Percentiles rank a stretch among this genome's conserved stretches.
Conservation (phyloP, 2,888 invertebrate species). For the Apamea sordens region DNA sequence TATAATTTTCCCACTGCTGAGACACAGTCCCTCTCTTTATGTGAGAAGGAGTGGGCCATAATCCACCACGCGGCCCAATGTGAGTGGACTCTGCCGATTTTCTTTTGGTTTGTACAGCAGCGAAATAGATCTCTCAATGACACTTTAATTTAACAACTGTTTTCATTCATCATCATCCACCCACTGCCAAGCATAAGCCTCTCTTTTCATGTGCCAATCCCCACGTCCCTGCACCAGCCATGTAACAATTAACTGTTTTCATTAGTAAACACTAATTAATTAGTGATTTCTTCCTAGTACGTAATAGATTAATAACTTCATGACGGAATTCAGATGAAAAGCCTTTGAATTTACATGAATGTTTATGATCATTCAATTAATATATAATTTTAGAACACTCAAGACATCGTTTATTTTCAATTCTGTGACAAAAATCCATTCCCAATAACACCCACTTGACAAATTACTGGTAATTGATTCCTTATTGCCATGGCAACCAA, state of each 20-base stretch:
- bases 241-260: neutral
- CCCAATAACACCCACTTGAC: neutral
- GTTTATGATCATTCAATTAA: neutral
- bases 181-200: too few relatives aligned
- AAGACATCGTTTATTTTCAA: neutral
- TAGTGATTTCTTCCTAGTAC: too few relatives aligned
- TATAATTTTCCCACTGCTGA: too few relatives aligned
- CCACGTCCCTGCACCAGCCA: too few relatives aligned
- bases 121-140: too few relatives aligned
- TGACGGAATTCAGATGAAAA: neutral
- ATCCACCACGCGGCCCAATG: too few relatives aligned
- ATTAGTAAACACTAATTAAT: slow-evolving; percentile 1
- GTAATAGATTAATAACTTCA: neutral
- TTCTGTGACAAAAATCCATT: neutral
- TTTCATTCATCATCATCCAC: neutral
- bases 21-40: too few relatives aligned
- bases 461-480: too few relatives aligned
- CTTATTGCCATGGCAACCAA: slow-evolving; percentile 12
- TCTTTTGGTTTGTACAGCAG: too few relatives aligned
- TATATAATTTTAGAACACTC: neutral
- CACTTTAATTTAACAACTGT: neutral
- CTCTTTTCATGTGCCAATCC: too few relatives aligned
- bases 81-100: too few relatives aligned
- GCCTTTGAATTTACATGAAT: neutral
- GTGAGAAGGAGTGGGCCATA: too few relatives aligned